These are phyloP conservation scores for Nyctibius grandis DNA, from an alignment of 2,797 vertebrate genomes.

Conservation along the genomic window DNA sequence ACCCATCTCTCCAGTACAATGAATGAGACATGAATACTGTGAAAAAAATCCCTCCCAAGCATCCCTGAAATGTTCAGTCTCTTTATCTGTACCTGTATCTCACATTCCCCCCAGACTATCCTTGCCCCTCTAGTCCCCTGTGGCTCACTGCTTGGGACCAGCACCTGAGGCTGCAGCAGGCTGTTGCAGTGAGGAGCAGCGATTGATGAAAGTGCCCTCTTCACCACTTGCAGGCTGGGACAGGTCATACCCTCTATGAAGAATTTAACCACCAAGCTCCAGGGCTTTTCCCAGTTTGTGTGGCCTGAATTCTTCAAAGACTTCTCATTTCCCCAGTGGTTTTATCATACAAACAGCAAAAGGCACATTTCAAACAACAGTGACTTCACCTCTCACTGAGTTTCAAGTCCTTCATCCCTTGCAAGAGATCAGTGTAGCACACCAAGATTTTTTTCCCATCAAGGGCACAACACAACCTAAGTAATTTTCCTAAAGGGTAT, in stretches of 20 bases:
- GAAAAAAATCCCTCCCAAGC: background rate
- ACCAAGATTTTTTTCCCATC: background rate
- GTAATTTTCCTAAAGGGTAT: background rate
- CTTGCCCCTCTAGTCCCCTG: background rate
- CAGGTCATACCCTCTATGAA: background rate
- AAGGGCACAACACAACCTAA: background rate
- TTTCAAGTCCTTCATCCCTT: background rate
- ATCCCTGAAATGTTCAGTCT: background rate
- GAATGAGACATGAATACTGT: background rate
- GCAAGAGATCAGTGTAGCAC: background rate
- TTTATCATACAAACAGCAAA: background rate
- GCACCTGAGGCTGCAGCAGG: background rate
- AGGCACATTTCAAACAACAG: background rate
- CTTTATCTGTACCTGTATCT: background rate
- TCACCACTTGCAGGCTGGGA: background rate
- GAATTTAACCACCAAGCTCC: background rate
- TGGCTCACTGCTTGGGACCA: background rate
- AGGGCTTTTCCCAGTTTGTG: background rate
- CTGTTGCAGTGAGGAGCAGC: background rate
- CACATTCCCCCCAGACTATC: background rate
- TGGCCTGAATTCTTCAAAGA: background rate
- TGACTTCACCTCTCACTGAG: background rate
- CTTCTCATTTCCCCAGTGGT: background rate
- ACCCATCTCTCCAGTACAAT: background rate
- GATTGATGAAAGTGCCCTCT: background rate